Evolutionary conservation across 2,113 vertebrate genomes (phyloP), one percentile per base, ranked within the genome.

Genomic region (Sorex fumeus): DNA sequence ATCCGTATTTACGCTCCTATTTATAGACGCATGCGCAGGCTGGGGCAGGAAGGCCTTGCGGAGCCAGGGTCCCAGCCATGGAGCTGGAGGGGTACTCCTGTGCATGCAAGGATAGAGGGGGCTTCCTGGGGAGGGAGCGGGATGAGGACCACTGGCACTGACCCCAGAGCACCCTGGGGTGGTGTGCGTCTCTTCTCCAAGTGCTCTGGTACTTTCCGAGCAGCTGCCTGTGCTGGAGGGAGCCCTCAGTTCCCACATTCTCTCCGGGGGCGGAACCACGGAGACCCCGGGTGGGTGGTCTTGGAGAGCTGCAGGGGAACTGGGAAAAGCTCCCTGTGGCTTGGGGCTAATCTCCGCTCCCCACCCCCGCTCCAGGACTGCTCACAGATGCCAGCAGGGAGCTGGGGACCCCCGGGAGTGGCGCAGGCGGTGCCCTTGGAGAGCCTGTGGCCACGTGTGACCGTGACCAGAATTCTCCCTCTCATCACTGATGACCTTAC

Each of bases 231-330:
- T 21, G 19, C 12, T 12, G 25, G 18, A 27, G 40, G 72, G 40
- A 77, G 21, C 8, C 11, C 34, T n/a, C 5, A 19, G 13, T 74
- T 40, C 32, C 64, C 27, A 5, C 23, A 50, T 66, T 27, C 90
- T 87, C 32, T 36, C 79, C 12, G 19, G 69, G 27, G 60, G 67
- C 32, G 1, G 6, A 2, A 40, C 0, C 60, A 62, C 10, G 70
- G 4, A 67, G 74, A 69, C 25, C 72, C 81, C 82, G 87, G 85
- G 64, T 57, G 62, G 84, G 87, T 94, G 64, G 88, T 90, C 92
- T 75, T 62, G 25, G 80, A 62, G 70, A 18, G 3, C 23, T 57
- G 3, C 11, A 53, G 12, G 5, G 43, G 34, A 36, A 3, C 45
- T 40, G 30, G 40, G 76, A 67, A 78, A 70, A 36, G 78, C 76